These are phyloP conservation scores for Sycophila texana DNA, from an alignment of 2,888 invertebrate genomes.

Conservation along the genomic window DNA sequence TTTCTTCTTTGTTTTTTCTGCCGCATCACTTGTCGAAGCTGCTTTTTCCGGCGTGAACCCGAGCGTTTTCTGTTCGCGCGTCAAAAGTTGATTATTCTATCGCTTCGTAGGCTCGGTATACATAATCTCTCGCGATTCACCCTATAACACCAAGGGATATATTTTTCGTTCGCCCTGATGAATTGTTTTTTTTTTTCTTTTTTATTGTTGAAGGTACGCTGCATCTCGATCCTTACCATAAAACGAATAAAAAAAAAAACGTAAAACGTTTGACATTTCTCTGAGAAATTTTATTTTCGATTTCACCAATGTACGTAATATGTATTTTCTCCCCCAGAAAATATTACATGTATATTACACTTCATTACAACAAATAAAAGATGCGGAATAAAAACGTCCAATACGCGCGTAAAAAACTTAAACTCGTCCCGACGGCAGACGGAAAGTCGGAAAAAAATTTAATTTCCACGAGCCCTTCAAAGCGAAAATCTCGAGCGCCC, in stretches of 20 bases:
- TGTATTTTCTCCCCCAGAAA: not conserved
- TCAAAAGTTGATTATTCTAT: constrained; percentile 7
- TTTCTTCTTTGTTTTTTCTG: not conserved
- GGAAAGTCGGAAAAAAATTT: too few species aligned
- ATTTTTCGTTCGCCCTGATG: not conserved
- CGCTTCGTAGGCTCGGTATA: constrained; percentile 1
- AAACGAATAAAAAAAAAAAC: too few species aligned
- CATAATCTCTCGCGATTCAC: constrained; percentile 27
- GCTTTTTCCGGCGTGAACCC: not conserved
- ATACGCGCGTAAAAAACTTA: too few species aligned
- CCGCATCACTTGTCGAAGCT: not conserved
- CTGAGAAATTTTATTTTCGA: not conserved
- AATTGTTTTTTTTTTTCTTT: not conserved
- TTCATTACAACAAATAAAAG: too few species aligned
- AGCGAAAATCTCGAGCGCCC: too few species aligned
- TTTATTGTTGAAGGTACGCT: not conserved
- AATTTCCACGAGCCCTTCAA: too few species aligned
- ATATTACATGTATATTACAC: too few species aligned
- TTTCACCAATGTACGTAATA: too few species aligned
- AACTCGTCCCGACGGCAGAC: too few species aligned
- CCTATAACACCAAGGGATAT: not conserved
- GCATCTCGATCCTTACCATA: too few species aligned
- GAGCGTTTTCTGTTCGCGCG: constrained; percentile 3
- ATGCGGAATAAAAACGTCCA: too few species aligned
- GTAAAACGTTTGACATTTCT: constrained; percentile 31